These are phyloP conservation scores for Himalopsyche kuldschensis DNA, from an alignment of 2,888 invertebrate species.

Conservation along the genomic window DNA sequence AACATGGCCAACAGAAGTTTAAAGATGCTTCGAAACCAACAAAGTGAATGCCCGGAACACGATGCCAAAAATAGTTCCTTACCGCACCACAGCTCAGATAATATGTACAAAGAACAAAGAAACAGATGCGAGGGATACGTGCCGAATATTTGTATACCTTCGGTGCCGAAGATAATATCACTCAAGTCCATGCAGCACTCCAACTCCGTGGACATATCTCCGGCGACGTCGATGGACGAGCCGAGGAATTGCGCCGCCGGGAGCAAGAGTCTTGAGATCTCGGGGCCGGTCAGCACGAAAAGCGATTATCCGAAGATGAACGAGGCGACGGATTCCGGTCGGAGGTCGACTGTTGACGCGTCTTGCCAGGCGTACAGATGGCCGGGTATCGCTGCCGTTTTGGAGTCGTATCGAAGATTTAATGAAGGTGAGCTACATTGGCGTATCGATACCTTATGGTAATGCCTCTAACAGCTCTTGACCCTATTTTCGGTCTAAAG, in stretches of 20 bases:
- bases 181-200: conserved; percentile 47
- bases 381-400: conserved; percentile 57
- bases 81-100: conserved; percentile 44
- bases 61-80: conserved; percentile 53
- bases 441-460: too few relatives aligned
- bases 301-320: background rate
- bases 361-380: conserved; percentile 44
- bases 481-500: too few relatives aligned
- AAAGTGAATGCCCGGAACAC: conserved; percentile 34
- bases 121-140: conserved; percentile 39
- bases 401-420: conserved; percentile 57
- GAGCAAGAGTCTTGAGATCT: conserved; percentile 43
- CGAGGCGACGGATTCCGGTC: background rate
- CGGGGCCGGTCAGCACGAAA: background rate
- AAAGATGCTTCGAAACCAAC: conserved; percentile 45
- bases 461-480: too few relatives aligned
- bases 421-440: conserved; percentile 52
- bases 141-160: conserved; percentile 52
- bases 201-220: conserved; percentile 43
- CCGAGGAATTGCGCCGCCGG: conserved; percentile 50
- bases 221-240: conserved; percentile 55
- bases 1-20: conserved; percentile 56
- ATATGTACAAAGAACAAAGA: conserved; percentile 41
- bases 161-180: conserved; percentile 52
- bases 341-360: background rate